phyloP scores from a whole-genome alignment of 1,140 invertebrate genomes.

The Sminthurinus signatus region DNA sequence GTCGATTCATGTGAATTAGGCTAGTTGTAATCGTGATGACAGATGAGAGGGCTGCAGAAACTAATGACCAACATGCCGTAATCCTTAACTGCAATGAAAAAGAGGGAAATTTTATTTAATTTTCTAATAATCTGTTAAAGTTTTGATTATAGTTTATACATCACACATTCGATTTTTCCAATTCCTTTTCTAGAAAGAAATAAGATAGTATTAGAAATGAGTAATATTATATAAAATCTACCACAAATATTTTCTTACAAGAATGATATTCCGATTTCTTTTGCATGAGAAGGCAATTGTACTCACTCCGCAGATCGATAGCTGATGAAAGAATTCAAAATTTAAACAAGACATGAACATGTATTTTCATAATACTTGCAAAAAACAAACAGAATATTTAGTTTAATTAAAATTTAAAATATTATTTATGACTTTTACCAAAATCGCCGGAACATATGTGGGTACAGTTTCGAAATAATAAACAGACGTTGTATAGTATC shows the following conservation, averaged over 20 bases:
- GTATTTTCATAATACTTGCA: too few relatives aligned
- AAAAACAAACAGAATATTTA: not conserved
- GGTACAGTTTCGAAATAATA: conserved; percentile 78
- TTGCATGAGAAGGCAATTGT: conserved; percentile 75
- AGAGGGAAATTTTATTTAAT: not conserved
- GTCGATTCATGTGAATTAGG: conserved; percentile 79
- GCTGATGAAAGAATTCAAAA: conserved; percentile 40
- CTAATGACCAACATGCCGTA: conserved; percentile 39
- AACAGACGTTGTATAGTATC: conserved; percentile 69
- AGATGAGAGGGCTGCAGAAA: conserved; percentile 36
- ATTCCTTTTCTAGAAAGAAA: too few relatives aligned
- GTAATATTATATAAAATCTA: too few relatives aligned
- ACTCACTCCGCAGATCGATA: conserved; percentile 75
- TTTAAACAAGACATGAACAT: too few relatives aligned
- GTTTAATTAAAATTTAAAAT: not conserved
- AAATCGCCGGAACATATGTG: conserved; percentile 69
- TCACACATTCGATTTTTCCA: too few relatives aligned
- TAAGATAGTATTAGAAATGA: too few relatives aligned
- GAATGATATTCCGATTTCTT: conserved; percentile 74
- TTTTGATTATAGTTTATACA: too few relatives aligned
- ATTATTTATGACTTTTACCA: conserved; percentile 51
- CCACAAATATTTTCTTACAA: conserved; percentile 49
- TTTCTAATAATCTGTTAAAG: not conserved
- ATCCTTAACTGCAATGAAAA: conserved; percentile 28
- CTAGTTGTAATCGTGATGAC: conserved; percentile 81